Base-by-base conservation (phyloP, 1,140 invertebrate genomes). In the Danaus plexippus region DNA sequence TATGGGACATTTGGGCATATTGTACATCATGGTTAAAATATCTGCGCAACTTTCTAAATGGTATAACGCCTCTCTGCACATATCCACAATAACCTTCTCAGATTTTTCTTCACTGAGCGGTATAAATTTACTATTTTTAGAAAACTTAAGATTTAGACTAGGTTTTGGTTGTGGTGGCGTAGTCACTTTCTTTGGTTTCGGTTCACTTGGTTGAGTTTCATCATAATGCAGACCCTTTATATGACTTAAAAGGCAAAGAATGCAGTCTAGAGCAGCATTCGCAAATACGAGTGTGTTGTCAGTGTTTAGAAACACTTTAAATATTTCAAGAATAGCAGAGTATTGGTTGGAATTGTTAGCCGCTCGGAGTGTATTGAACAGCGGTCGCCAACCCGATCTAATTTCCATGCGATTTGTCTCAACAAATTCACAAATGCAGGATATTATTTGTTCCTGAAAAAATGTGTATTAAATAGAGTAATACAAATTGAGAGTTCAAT, bases 341-440 rank as follows among this genome's bases (percentile, higher is more conserved):
- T 90, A 91, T 66, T 91, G 90, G 65, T 91, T 92, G 9, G 90
- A 90, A 69, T 90, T 90, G 56, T 92, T 91, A 0, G 96, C 95
- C 22, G 95, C 95, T 22, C 95, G 89, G 6, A 98, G 77, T 3
- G 96, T 96, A 7, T 95, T 95, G 76, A 98, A 98, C 2, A 98
- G 84, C 1, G 97, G 95, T 47, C 96, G 87, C 97, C 97, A 98
- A 0, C 96, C 97, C 0, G 96, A 97, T 67, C 94, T 90, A 11
- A 98, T 97, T 87, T 98, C 96, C 11, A 93, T 93, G 69, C 94
- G 90, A 76, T 96, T 96, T 0, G 95, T 95, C 87, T 98, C 97
- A 0, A 98, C 96, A 75, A 97, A 96, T 85, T 97, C 96, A 84
- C 96, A 98, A 15, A 98, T 93, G 64, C 95, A 97, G 57, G 95